These are phyloP conservation scores for Bombylius major DNA, from an alignment of 2,888 invertebrate genomes.

Conservation along the genomic window DNA sequence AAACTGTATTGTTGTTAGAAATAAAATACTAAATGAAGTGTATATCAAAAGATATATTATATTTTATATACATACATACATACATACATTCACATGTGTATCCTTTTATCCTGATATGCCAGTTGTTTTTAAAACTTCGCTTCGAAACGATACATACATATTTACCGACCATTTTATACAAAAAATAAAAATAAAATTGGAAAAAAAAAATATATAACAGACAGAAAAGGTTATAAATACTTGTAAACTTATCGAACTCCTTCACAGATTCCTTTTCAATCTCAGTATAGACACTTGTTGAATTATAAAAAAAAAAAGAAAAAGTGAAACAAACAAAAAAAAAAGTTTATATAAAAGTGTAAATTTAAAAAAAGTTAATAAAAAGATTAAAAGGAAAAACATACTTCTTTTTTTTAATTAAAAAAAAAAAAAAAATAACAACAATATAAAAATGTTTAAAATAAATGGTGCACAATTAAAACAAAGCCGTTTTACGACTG, in stretches of 20 bases:
- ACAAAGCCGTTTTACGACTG: constrained; percentile 29
- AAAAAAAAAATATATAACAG: no score
- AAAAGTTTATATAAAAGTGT: neutral
- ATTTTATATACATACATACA: no score
- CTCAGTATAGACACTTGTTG: constrained; percentile 33
- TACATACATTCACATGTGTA: no score
- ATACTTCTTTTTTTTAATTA: neutral
- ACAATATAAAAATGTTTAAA: neutral
- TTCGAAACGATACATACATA: no score
- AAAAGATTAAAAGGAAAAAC: no score
- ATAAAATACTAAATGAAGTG: no score
- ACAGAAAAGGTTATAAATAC: constrained; percentile 6
- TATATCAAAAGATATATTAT: no score
- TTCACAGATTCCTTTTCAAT: constrained; percentile 29
- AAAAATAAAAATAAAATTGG: no score
- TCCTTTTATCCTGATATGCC: no score
- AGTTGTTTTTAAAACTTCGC: no score
- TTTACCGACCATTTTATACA: no score
- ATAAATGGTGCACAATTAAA: neutral
- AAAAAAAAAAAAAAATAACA: constrained; percentile 2
- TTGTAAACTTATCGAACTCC: constrained; percentile 18
- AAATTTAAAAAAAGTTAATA: neutral
- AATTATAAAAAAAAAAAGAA: constrained; percentile 1
- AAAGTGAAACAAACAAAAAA: neutral
- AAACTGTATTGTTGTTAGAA: no score